Base-by-base conservation (phyloP, 2,113 vertebrate species). In the Calyptomena viridis region DNA sequence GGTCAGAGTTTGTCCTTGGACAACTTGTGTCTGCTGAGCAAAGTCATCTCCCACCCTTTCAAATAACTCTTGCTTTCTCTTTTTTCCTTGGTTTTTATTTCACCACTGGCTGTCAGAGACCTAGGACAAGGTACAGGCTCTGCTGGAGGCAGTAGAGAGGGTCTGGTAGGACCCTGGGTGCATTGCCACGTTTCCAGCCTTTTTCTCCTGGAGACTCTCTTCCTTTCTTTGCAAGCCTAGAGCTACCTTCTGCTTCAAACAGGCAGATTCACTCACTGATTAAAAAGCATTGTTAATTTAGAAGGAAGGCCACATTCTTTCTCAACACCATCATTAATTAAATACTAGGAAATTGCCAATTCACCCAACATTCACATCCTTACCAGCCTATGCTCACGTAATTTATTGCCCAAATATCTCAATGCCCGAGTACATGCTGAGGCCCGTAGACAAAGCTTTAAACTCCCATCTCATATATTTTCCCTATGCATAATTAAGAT, bases 271-370 rank as follows among this genome's bases (percentile, higher is more conserved):
- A 52, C 64, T 90, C 0, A 2, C 90, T 96, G 93, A 97, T 94
- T 97, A 95, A 95, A 94, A 97, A 86, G 56, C 88, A 81, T 59
- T 95, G 90, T 96, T 97, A 94, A 96, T 96, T 96, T 94, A 95
- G 94, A 96, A 90, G 92, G 95, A 95, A 96, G 95, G 76, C 95
- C 92, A 33, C 95, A 96, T 97, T 97, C 94, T 75, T 97, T 96
- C 92, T 88, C 72, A 93, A 92, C 95, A 78, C 73, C 92, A 96
- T 96, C 94, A 94, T 91, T 97, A 96, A 96, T 96, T 95, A 97
- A 96, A 81, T 83, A 92, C 94, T 96, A 96, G 96, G 94, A 96
- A 96, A 97, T 95, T 95, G 92, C 95, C 85, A 94, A 93, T 97
- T 97, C 94, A 90, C 93, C 92, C 76, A 84, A 72, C 94, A 84